These are phyloP conservation scores for Pitangus sulphuratus DNA, from an alignment of 2,797 vertebrate species.

Conservation along the genomic window DNA sequence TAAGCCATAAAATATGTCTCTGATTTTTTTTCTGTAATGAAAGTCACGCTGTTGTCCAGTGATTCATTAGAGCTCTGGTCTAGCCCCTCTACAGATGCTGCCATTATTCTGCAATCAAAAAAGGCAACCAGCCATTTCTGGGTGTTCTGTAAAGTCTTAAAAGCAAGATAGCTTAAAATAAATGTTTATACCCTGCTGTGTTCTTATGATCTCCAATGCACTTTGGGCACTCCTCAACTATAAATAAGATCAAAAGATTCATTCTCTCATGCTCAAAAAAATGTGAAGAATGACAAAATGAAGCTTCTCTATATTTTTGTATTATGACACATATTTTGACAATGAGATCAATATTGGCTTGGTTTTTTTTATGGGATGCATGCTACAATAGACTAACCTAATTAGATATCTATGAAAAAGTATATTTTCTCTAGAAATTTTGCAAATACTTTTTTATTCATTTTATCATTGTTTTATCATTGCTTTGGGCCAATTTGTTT, in stretches of 20 bases:
- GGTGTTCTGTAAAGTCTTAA: neutral
- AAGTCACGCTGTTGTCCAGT: constrained; percentile 22
- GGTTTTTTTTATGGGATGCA: neutral
- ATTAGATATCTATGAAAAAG: neutral
- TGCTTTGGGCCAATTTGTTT: neutral
- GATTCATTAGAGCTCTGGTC: neutral
- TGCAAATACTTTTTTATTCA: neutral
- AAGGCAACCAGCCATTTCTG: neutral
- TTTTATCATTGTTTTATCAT: neutral
- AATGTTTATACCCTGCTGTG: neutral
- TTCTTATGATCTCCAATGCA: neutral
- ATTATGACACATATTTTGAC: neutral
- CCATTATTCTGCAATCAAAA: neutral
- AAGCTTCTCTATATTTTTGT: neutral
- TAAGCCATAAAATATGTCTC: constrained; percentile 75
- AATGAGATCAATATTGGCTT: neutral
- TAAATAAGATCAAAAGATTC: neutral
- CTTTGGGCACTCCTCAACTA: neutral
- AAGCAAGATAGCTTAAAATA: constrained; percentile 12
- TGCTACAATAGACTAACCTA: neutral
- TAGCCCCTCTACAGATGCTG: neutral
- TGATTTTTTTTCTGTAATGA: constrained; percentile 23
- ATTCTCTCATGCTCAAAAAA: neutral
- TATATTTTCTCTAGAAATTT: neutral
- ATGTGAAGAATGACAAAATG: neutral